phyloP scores from a whole-genome alignment of 2,797 vertebrate genomes.

The Danio kyathit region DNA sequence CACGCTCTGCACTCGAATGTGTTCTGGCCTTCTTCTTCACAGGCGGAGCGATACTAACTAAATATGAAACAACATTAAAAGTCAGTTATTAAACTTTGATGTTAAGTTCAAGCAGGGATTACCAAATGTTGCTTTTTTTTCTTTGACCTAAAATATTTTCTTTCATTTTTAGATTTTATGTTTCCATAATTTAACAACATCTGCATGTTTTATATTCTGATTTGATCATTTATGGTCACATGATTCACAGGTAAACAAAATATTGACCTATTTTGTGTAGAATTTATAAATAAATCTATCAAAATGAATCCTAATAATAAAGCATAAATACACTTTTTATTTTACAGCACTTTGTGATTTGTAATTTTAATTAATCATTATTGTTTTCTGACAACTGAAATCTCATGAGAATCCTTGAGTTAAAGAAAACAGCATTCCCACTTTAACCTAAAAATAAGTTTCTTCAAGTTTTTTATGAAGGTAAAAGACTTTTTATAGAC shows the following conservation, averaged over 20 bases:
- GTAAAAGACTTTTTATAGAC: no score
- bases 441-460: no score
- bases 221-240: neutral
- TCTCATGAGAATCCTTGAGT: no score
- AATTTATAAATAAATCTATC: no score
- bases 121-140: neutral
- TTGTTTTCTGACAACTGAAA: no score
- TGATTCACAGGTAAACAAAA: neutral
- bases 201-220: neutral
- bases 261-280: neutral
- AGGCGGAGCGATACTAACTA: neutral
- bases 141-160: neutral
- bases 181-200: neutral
- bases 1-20: neutral
- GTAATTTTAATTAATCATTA: no score
- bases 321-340: no score
- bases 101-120: neutral
- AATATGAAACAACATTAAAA: neutral
- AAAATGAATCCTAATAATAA: neutral
- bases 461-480: no score
- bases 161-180: neutral
- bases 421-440: no score
- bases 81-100: neutral
- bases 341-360: no score
- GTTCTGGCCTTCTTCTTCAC: conserved; percentile 28